Base-by-base conservation (phyloP, 2,113 vertebrate genomes). In the Zosterops hypoxanthus region DNA sequence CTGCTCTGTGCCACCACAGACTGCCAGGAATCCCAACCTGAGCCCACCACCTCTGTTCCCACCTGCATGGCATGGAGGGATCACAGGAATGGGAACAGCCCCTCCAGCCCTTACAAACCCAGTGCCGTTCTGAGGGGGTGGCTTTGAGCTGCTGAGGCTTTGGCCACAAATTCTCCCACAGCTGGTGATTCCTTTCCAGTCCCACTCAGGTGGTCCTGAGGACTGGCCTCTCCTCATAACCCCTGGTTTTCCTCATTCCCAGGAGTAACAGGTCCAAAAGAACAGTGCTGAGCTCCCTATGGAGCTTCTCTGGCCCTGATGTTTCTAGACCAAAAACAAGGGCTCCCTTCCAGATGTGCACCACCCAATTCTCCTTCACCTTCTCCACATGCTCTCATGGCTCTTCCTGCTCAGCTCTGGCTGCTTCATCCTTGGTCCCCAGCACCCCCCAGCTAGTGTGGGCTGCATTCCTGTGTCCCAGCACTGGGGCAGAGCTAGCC, bases 1-100 rank as follows among this genome's bases (percentile, higher is more conserved):
- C 36, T 39, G 41, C 56, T 73, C 14, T 56, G 70, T 34, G 52
- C 69, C 60, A 73, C 31, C 75, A 52, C 31, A 10, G n/a, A 17
- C 33, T 73, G 28, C 46, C 75, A 68, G 41, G 50, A 75, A 55
- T n/a, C 33, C 28, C 15, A 34, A 28, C 76, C 47, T 8, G 15
- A 42, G 26, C 18, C 73, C 21, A 7, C 3, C n/a, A 12, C 34
- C 0, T 2, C 23, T 17, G 23, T 17, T 28, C 9, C 31, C 34
- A 52, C 47, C 42, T 52, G 39, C n/a, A 13, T 6, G 49, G 44
- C 75, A 59, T 0, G 3, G n/a, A 31, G 10, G 14, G 36, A 39
- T 10, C 44, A 72, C 24, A 49, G 33, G 20, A 55, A 56, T 14
- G 52, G 79, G 52, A 78, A 53, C 34, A 46, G 14, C 12, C 20